Base-by-base conservation (phyloP, 2,888 invertebrate genomes). In the Bombyx huttoni region DNA sequence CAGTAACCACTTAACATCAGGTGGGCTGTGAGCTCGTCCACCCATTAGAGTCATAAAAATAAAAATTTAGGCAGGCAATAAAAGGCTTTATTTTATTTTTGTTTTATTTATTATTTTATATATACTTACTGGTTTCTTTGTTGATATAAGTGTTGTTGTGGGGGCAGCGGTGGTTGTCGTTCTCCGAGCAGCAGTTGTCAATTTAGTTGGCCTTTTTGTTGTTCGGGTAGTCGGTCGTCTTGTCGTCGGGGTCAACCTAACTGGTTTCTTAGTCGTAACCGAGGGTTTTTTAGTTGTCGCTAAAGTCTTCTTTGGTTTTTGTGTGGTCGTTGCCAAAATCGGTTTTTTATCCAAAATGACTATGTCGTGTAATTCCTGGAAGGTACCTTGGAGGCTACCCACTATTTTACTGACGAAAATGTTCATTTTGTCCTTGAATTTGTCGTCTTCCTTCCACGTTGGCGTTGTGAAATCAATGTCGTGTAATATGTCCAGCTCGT, bases 341-440 rank as follows among this genome's bases (percentile, higher is more conserved):
- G 84, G 81, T 52, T 87, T 86, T 52, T 77, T 85, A 55, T 88
- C 88, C 47, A 89, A 63, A 35, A 89, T 88, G 0, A 96, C 92
- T 55, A 96, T 92, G 62, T 95, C 94, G 61, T 94, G 93, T 10
- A 96, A 74, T 51, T 93, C 94, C 63, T 94, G 91, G 74, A 96
- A 96, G 34, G 96, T 95, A 1, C 93, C 94, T 77, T 95, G 94
- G 1, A 96, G 81, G 14, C 95, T 95, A 57, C 94, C 92, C 9
- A 96, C 95, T 13, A 96, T 94, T 75, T 95, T 95, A 64, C 93
- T 93, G 0, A 96, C 96, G 60, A 96, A 93, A 0, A 93, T 85
- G 65, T 94, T 94, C 80, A 96, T 94, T 77, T 95, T 95, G 47
- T 93, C 92, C 60, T 94, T 92, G 1, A 96, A 74, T 53, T 92